Evolutionary conservation across 2,888 invertebrate species (phyloP).

Genomic region (Watsonalla binaria): DNA sequence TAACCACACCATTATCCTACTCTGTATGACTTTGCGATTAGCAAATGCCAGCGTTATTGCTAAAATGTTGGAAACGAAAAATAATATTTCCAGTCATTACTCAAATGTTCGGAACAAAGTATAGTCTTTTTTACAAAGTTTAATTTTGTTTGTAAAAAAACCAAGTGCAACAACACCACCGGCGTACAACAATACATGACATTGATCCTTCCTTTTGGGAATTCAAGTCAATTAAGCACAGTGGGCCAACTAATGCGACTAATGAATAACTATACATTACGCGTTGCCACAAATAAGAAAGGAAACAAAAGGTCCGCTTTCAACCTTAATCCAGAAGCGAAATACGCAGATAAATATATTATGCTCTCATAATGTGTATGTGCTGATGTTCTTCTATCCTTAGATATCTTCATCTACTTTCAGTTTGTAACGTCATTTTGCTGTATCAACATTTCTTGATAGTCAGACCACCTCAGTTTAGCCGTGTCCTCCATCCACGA

Average conservation of each 20-base stretch:
- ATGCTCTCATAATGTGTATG: too few relatives aligned
- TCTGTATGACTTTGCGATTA: not conserved
- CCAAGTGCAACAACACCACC: slow-evolving; percentile 18
- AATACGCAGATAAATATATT: too few relatives aligned
- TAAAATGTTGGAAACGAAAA: not conserved
- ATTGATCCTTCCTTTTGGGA: slow-evolving; percentile 46
- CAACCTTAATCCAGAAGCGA: too few relatives aligned
- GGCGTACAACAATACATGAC: slow-evolving; percentile 11
- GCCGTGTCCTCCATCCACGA: too few relatives aligned
- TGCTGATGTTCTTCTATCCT: too few relatives aligned
- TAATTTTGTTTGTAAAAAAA: slow-evolving; percentile 11
- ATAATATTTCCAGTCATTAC: not conserved
- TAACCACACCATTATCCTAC: not conserved
- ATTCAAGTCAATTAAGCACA: slow-evolving; percentile 54
- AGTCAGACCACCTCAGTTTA: too few relatives aligned
- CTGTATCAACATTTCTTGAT: too few relatives aligned
- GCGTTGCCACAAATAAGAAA: slow-evolving; percentile 7
- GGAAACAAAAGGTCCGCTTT: too few relatives aligned
- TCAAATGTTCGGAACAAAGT: not conserved
- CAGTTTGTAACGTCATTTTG: too few relatives aligned
- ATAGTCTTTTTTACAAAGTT: not conserved
- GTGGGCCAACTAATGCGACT: slow-evolving; percentile 51
- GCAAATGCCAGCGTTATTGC: not conserved
- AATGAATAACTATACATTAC: slow-evolving; percentile 42
- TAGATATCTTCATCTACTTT: too few relatives aligned